Evolutionary conservation across 2,888 invertebrate genomes (phyloP), one percentile per base, ranked within the genome.

Genomic region (Rhagonycha lutea): DNA sequence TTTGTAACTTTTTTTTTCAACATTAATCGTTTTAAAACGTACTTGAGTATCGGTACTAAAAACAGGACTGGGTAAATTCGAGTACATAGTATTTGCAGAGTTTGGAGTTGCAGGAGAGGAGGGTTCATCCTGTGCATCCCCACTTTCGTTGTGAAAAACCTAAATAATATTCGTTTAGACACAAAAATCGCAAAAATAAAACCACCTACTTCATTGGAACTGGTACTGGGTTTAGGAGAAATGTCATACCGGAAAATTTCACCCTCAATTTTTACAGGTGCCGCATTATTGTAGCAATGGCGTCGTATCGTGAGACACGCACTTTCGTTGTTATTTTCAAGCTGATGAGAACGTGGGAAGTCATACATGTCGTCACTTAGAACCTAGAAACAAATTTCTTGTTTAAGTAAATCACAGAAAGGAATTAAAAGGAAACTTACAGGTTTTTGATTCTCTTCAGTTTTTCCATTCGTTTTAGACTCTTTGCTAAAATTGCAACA

Each of bases 261-360:
- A 63, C 89, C 89, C 14, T 91, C 90, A 4, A 86, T 84, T 62
- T 88, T 82, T 5, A 89, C 87, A 47, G 91, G 91, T 4, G 91
- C 91, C 7, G 92, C 92, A 84, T 92, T 92, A 70, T 90, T 89
- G 82, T 92, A 92, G 80, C 90, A 91, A 83, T 92, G 91, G 72
- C 89, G 87, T 28, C 86, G 83, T 60, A 85, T 80, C 2, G 85
- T 84, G 65, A 83, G 82, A 11, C 83, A 80, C 29, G 83, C 4
- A 82, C 81, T 61, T 83, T 83, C 79, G 12, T 23, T 65, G 24
- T 86, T 86, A 32, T 76, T 83, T 74, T 87, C 88, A 68, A 86
- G 83, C 83, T 92, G 90, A 85, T 93, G 92, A 28, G 92, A 92
- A 79, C 93, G 89, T 14, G 94, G 93, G 86, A 94, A 92, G 85